Base-by-base conservation (phyloP, 2,797 vertebrate genomes). In the Falco naumanni region DNA sequence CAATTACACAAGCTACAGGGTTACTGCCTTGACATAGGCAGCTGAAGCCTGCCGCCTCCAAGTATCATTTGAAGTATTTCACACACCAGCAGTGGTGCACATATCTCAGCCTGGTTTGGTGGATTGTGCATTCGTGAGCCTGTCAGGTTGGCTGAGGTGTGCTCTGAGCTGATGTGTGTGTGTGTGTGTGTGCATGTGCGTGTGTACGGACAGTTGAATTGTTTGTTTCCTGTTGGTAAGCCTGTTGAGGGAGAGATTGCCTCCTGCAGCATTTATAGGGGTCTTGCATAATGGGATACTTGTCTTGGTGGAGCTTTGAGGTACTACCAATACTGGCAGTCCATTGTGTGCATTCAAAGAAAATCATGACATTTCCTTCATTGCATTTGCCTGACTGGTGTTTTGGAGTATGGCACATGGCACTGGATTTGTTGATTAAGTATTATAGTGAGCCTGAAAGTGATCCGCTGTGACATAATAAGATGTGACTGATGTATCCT, bases 1-100 rank as follows among this genome's bases (percentile, higher is more conserved):
- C 96, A 97, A 97, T 97, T 97, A 97, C 89, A 84, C 45, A 56
- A 97, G 87, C 96, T 95, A 90, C 95, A 10, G 95, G 95, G 95
- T 96, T 96, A 93, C 95, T 96, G 95, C 87, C 96, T 95, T 97
- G 93, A 92, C 94, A 95, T 31, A 87, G 90, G 95, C 95, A 68
- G 93, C 29, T 64, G 90, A 96, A 95, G 93, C 68, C 89, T 85
- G 86, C 90, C 4, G 34, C 89, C 93, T 96, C 87, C n/a, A 66
- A 93, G 87, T 87, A 95, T 90, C 95, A 83, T 95, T 96, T 92
- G 92, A 96, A 90, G 95, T 94, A 85, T 96, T 96, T 97, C 95
- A 97, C 95, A 97, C 95, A 71, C 90, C 92, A 95, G 93, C 92
- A 77, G 96, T 87, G 87, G 90, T 77, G 89, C 92, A 93, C 87